phyloP scores from a whole-genome alignment of 1,140 invertebrate genomes.

The Drosophila sucinea region DNA sequence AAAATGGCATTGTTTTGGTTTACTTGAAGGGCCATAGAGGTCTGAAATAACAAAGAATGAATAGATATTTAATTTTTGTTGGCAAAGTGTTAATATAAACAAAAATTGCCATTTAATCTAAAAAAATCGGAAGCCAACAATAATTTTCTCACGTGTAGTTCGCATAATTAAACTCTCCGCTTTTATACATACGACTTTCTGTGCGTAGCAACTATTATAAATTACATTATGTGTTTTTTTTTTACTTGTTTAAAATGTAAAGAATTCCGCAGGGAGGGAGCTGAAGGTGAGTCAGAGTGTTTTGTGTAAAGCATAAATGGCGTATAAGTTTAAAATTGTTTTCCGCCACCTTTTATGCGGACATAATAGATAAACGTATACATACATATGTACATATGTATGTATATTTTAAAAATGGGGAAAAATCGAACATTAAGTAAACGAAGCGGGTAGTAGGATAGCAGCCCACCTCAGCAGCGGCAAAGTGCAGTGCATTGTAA shows the following conservation, averaged over 20 bases:
- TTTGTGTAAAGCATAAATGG: background rate
- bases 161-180: no score
- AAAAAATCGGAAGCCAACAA: background rate
- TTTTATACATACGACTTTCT: background rate
- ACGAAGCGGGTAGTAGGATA: conserved; percentile 47
- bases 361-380: conserved; percentile 13
- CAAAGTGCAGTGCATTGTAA: conserved; percentile 39
- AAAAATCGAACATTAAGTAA: conserved; percentile 77
- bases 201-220: conserved; percentile 7
- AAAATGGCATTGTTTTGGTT: conserved; percentile 18
- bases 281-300: background rate
- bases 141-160: conserved; percentile 15
- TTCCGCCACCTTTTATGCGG: background rate
- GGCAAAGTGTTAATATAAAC: background rate
- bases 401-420: conserved; percentile 60
- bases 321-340: background rate
- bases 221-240: conserved; percentile 1
- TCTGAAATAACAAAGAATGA: background rate
- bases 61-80: background rate
- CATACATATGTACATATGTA: conserved; percentile 30
- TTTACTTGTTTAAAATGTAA: conserved; percentile 15
- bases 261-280: background rate
- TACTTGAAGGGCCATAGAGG: background rate
- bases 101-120: background rate
- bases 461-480: conserved; percentile 29